Conservation (phyloP, 2,113 vertebrate genomes). For the Etheostoma cragini region DNA sequence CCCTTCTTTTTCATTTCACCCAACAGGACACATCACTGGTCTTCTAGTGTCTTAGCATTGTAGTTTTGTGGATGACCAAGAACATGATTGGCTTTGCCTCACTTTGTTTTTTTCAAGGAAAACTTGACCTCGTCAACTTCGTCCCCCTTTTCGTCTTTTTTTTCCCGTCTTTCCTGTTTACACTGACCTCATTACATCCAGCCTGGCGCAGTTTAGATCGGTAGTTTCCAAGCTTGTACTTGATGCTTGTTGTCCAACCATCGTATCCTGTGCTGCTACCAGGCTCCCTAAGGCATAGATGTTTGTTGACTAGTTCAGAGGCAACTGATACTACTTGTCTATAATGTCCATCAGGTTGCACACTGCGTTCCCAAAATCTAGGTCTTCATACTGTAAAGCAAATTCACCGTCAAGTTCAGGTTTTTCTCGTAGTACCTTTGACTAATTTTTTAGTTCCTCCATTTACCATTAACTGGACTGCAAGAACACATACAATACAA, state of each 20-base stretch:
- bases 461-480: too few relatives aligned
- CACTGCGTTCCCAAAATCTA: not conserved
- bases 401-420: constrained; percentile 2
- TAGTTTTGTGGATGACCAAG: constrained; percentile 16
- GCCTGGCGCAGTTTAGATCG: not conserved
- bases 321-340: constrained; percentile 11
- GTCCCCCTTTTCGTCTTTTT: too few relatives aligned
- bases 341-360: too few relatives aligned
- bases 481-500: too few relatives aligned
- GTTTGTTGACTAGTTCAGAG: constrained; percentile 13
- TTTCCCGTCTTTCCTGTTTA: not conserved
- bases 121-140: not conserved
- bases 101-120: constrained; percentile 3
- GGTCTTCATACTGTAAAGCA: not conserved
- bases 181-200: constrained; percentile 2
- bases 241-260: constrained; percentile 21
- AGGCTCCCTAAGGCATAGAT: constrained; percentile 13
- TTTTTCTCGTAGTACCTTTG: not conserved
- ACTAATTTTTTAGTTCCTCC: too few relatives aligned
- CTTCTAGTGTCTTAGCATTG: not conserved
- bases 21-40: not conserved
- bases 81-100: not conserved
- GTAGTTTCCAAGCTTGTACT: constrained; percentile 19
- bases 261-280: not conserved
- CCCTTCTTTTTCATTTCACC: not conserved